A percentile compares a stretch with the other conserved stretches of the same genome.
Evolutionary conservation across 2,113 vertebrate species (phyloP).

Genomic region (Plecturocebus donacophilus): DNA sequence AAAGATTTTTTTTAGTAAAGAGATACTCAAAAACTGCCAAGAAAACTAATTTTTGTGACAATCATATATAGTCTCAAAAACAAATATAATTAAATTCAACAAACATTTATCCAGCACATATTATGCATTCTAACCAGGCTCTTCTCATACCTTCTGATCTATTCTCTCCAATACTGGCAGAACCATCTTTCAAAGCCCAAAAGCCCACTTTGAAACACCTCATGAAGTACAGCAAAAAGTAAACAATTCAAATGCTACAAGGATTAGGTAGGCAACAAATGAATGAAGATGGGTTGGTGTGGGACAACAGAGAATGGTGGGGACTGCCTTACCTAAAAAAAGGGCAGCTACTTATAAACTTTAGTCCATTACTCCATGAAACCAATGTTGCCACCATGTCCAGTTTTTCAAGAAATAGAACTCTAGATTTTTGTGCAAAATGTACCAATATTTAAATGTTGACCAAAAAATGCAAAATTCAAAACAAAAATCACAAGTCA

Average conservation of each 20-base stretch:
- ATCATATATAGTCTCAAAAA: not conserved
- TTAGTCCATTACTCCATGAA: not conserved
- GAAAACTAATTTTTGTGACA: slow-evolving; percentile 33
- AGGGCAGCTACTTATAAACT: not conserved
- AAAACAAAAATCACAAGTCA: not conserved
- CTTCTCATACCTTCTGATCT: not conserved
- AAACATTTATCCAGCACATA: not conserved
- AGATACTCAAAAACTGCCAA: slow-evolving; percentile 28
- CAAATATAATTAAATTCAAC: slow-evolving; percentile 5
- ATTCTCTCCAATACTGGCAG: not conserved
- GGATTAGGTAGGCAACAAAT: not conserved
- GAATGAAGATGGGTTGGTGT: not conserved
- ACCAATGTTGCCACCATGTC: not conserved
- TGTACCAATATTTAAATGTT: not conserved
- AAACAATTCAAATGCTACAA: not conserved
- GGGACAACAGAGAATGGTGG: not conserved
- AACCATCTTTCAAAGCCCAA: slow-evolving; percentile 46
- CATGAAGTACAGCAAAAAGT: not conserved
- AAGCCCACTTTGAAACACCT: not conserved
- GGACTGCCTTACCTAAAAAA: not conserved
- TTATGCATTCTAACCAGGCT: not conserved
- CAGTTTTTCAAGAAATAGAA: not conserved
- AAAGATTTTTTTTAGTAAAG: not conserved
- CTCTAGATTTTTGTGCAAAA: not conserved
- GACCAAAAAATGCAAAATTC: not conserved